phyloP scores from a whole-genome alignment of 2,888 invertebrate species.

The Hyppa rectilinea region DNA sequence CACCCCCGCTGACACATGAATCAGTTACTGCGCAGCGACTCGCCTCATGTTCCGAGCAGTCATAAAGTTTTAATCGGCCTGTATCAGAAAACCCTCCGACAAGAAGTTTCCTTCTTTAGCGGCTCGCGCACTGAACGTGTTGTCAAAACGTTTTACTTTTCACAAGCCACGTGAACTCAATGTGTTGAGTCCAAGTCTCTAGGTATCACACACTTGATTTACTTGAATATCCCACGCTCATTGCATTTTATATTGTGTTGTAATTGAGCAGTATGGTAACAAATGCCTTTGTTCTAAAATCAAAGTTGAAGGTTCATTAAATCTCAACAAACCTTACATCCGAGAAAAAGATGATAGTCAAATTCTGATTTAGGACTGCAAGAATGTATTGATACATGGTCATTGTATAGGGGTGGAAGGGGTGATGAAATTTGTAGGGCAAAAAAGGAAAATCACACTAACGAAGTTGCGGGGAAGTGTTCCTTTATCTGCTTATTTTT shows the following conservation, averaged over 20 bases:
- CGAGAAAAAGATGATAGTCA: constrained; percentile 14
- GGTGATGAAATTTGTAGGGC: too few relatives aligned
- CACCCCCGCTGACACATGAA: too few relatives aligned
- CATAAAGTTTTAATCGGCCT: too few relatives aligned
- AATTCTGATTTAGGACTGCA: constrained; percentile 27
- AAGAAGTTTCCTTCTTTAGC: background rate
- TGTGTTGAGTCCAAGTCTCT: too few relatives aligned
- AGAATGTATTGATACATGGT: too few relatives aligned
- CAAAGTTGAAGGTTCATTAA: constrained; percentile 33
- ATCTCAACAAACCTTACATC: constrained; percentile 33
- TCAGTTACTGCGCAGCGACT: too few relatives aligned
- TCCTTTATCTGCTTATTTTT: too few relatives aligned
- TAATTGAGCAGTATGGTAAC: constrained; percentile 13
- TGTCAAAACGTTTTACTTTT: background rate
- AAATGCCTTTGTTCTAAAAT: constrained; percentile 43
- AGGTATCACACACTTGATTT: background rate
- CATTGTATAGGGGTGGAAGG: too few relatives aligned
- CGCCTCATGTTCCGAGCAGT: too few relatives aligned
- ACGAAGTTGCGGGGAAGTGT: too few relatives aligned
- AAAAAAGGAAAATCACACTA: too few relatives aligned
- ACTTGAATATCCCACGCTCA: constrained; percentile 22
- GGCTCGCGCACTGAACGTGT: background rate
- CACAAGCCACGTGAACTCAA: too few relatives aligned
- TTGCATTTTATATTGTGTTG: constrained; percentile 14
- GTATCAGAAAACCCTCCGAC: background rate